Conservation (phyloP, 2,888 invertebrate species). For the Tenthredo distinguenda region DNA sequence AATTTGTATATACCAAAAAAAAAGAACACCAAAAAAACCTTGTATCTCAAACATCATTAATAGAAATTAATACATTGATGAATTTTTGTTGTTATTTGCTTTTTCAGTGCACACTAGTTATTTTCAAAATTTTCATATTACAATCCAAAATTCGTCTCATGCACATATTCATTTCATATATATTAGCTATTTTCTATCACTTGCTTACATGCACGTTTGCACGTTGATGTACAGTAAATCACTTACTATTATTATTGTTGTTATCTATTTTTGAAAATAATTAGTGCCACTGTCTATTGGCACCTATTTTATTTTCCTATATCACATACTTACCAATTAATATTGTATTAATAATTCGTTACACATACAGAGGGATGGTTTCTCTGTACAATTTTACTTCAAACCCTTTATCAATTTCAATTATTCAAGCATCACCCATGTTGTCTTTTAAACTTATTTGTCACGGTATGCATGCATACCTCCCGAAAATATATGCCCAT, state of each 20-base stretch:
- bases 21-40: neutral
- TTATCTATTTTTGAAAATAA: conserved; percentile 51
- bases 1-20: conserved; percentile 30
- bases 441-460: neutral
- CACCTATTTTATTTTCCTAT: conserved; percentile 29
- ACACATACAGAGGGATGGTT: neutral
- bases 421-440: too few species aligned
- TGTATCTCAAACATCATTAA: conserved; percentile 47
- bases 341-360: neutral
- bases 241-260: neutral
- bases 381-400: neutral
- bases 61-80: conserved; percentile 46
- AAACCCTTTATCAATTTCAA: too few species aligned
- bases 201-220: conserved; percentile 49
- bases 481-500: neutral
- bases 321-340: conserved; percentile 4
- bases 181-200: neutral
- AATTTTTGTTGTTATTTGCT: conserved; percentile 46
- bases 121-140: conserved; percentile 47
- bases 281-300: conserved; percentile 52
- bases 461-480: neutral
- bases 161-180: conserved; percentile 35
- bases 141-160: neutral
- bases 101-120: conserved; percentile 55
- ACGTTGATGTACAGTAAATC: conserved; percentile 7